A percentile compares a stretch with the other conserved stretches of the same genome.
phyloP scores from a whole-genome alignment of 2,888 invertebrate genomes.

The Sipunculus nudus region DNA sequence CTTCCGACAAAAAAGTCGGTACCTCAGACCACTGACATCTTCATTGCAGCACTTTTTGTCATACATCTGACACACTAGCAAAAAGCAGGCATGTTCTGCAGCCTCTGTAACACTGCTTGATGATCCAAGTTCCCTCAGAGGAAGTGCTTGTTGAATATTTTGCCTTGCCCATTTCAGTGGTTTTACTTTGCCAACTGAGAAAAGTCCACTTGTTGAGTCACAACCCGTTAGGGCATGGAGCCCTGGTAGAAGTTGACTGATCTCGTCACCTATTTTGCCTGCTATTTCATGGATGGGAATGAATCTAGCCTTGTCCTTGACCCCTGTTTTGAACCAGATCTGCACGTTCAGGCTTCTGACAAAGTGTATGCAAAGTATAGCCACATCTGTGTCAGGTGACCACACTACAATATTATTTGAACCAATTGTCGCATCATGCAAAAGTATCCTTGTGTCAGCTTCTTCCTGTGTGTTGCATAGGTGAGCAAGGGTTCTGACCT shows the following conservation, averaged over 20 bases:
- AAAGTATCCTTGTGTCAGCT: conserved; percentile 12
- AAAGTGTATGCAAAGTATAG: neutral
- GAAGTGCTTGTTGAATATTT: too few species aligned
- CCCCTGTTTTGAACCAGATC: conserved; percentile 4
- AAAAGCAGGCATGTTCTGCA: too few species aligned
- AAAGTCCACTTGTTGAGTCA: conserved; percentile 10
- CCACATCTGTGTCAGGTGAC: conserved; percentile 12
- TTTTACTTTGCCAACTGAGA: too few species aligned
- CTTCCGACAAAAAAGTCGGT: too few species aligned
- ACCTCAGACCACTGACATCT: too few species aligned
- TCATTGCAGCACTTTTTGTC: too few species aligned
- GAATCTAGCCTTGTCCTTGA: neutral
- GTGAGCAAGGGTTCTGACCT: neutral
- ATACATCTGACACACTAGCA: too few species aligned
- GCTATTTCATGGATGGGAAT: neutral
- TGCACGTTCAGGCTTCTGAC: neutral
- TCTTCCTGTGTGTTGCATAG: conserved; percentile 11
- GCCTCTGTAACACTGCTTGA: too few species aligned
- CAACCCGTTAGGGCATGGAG: conserved; percentile 15
- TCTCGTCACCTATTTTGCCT: neutral
- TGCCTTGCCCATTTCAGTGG: too few species aligned
- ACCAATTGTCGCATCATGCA: conserved; percentile 11
- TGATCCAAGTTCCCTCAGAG: too few species aligned
- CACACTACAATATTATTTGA: neutral
- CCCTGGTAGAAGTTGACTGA: neutral